Evolutionary conservation across 2,888 invertebrate species (phyloP), one percentile per base, ranked within the genome.

Genomic region (Stomorhina lunata): DNA sequence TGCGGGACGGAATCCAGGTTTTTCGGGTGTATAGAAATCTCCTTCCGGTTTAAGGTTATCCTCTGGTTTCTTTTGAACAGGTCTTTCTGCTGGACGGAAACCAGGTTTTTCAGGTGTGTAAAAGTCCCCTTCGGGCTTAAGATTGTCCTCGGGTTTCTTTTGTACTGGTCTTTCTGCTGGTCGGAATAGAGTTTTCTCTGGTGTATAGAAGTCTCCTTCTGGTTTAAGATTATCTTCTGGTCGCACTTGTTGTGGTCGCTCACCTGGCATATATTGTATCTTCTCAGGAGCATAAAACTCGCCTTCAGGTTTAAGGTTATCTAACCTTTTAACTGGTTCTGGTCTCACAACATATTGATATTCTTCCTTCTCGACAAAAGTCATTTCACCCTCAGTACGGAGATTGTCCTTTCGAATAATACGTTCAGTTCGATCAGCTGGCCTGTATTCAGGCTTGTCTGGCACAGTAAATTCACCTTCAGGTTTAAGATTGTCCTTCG

Each of bases 21-120:
- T 90, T 17, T 91, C 90, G 0, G 92, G 93, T 3, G 87, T 85
- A 65, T 92, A 92, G 84, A 93, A 93, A 0, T 94, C 93, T 0
- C 94, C 93, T 85, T 94, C 94, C 0, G 93, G 93, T 68, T 89
- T 90, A 0, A 94, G 85, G 87, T 95, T 94, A 85, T 94, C 94
- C 7, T 89, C 66, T 84, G 89, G 85, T 87, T 88, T 86, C 91
- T 92, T 76, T 22, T 25, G 92, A 94, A 85, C 87, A 92, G 93
- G 87, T 92, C 93, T 78, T 34, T 87, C 87, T 71, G 88, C 89
- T 1, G 92, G 91, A 45, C 84, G 75, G 12, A 76, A 86, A 2
- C 63, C 63, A 0, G 59, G 75, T 4, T 86, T 86, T 5, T 86
- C 84, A 77, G 45, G 91, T 90, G 90, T 2, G 85, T 90, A 84